A percentile compares a stretch with the other conserved stretches of the same genome.
phyloP scores from a whole-genome alignment of 2,888 invertebrate species.

The Hypomecis atomaria region DNA sequence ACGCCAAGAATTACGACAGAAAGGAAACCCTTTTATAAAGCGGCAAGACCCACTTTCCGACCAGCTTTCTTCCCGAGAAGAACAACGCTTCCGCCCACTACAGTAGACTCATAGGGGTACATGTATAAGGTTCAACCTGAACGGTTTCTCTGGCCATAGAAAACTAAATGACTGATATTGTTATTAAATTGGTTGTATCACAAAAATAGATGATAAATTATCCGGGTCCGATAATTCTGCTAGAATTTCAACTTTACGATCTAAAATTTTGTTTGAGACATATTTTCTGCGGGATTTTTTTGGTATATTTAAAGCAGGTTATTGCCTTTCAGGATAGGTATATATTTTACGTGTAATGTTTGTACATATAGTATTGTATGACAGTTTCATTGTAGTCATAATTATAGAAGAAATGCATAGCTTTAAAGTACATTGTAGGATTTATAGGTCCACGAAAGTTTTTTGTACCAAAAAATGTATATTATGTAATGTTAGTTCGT shows the following conservation, averaged over 20 bases:
- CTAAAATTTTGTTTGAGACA: neutral
- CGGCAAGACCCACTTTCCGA: conserved; percentile 70
- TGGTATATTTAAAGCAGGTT: conserved; percentile 14
- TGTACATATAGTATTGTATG: conserved; percentile 50
- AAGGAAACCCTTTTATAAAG: conserved; percentile 69
- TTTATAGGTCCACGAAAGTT: conserved; percentile 63
- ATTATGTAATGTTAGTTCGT: conserved; percentile 71
- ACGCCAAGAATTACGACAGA: conserved; percentile 71
- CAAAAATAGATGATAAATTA: conserved; percentile 29
- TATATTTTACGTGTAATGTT: conserved; percentile 56
- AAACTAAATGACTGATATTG: conserved; percentile 58
- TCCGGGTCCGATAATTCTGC: conserved; percentile 52
- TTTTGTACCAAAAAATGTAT: conserved; percentile 81
- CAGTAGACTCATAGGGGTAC: conserved; percentile 44
- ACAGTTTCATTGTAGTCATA: conserved; percentile 77
- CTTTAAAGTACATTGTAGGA: conserved; percentile 73
- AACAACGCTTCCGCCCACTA: conserved; percentile 59
- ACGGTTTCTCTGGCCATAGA: conserved; percentile 67
- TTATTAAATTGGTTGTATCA: conserved; percentile 48
- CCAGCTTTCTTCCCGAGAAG: conserved; percentile 75
- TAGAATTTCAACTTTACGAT: conserved; percentile 1
- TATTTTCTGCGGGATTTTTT: neutral
- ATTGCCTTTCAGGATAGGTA: conserved; percentile 13
- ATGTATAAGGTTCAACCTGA: conserved; percentile 45
- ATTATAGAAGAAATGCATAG: conserved; percentile 74